Base-by-base conservation (phyloP, 2,113 vertebrate species). In the Hoplias malabaricus region DNA sequence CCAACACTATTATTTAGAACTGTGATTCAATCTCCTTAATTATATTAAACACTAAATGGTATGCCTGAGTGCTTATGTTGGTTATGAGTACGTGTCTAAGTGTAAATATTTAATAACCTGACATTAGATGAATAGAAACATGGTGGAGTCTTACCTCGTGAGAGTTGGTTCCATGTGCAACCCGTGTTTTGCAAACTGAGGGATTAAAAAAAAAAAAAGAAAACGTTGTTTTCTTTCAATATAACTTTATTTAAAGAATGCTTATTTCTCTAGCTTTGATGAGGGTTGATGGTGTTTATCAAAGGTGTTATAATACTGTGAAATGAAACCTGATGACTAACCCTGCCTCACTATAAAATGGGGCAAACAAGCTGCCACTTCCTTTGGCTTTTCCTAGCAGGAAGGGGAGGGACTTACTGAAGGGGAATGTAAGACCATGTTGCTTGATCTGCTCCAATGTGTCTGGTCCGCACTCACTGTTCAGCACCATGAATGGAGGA, bases 401-500 rank as follows among this genome's bases (percentile, higher is more conserved):
- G 33, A 72, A 77, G 48, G 34, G 53, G 42, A 25, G 19, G 27
- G 31, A 73, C 82, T 83, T 91, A 99, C 98, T 95, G 90, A 99
- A 99, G 9, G 98, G 98, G 91, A 98, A 98, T 68, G 95, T 94
- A 89, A 99, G 91, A 88, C 96, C 94, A 11, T 97, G 96, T 82
- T 94, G 92, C 90, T 93, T 89, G 88, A 99, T 96, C 83, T 95
- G 94, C 86, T 92, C 87, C 91, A 98, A 86, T 21, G 95, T 96
- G 75, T 99, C 95, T 50, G 94, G 93, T 70, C 94, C 95, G 70
- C 94, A 95, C 79, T 95, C 93, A 23, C 90, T 93, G 78, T 95
- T 96, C 84, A 99, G 90, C 83, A 98, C 96, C 98, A 99, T 97
- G 91, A 99, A 99, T 27, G 98, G 96, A 3, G 98, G 98, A n/a